These are phyloP conservation scores for Leptopterna dolabrata DNA, from an alignment of 2,888 invertebrate species.

Conservation along the genomic window DNA sequence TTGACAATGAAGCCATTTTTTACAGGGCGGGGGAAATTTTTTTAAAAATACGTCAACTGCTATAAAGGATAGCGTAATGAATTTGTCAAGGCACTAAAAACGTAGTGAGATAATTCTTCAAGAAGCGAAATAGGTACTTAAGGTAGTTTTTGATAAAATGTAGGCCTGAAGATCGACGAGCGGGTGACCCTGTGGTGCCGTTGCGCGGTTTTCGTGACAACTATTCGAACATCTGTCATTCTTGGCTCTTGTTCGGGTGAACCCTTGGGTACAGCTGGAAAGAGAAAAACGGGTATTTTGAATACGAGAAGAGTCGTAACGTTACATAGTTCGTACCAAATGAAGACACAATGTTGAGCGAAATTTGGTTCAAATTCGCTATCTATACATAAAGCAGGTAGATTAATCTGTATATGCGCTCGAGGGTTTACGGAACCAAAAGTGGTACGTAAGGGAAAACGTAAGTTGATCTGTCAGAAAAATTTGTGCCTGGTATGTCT, in stretches of 20 bases:
- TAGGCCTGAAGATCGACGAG: background rate
- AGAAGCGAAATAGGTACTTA: background rate
- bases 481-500: no score
- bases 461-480: no score
- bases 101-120: conserved; percentile 4
- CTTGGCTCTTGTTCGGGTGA: conserved; percentile 65
- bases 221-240: background rate
- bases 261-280: conserved; percentile 70
- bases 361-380: no score
- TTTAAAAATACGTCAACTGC: conserved; percentile 30
- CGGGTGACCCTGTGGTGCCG: conserved; percentile 24
- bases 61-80: conserved; percentile 38
- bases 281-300: conserved; percentile 26
- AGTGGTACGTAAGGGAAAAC: no score
- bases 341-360: no score
- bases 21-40: no score
- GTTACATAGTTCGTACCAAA: no score
- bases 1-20: no score
- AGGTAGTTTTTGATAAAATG: background rate
- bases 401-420: no score
- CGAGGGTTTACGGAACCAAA: no score
- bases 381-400: no score
- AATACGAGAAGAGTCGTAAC: no score
- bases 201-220: background rate
- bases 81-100: conserved; percentile 47